Base-by-base conservation (phyloP, 2,113 vertebrate species). In the Accipiter virgatus region DNA sequence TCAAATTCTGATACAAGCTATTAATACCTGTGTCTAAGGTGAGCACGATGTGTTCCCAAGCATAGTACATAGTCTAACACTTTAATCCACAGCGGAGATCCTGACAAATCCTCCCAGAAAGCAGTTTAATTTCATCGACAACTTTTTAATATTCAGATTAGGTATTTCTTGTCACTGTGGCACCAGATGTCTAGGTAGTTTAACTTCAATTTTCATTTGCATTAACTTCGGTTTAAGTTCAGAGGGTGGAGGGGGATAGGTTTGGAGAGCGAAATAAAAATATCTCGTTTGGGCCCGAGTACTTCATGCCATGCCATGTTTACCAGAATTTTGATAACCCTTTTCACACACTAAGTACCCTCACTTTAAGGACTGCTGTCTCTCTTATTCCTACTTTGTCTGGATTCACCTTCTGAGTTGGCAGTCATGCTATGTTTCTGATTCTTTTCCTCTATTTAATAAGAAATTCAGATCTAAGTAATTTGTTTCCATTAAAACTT, bases 401-500 rank as follows among this genome's bases (percentile, higher is more conserved):
- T 78, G 18, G 38, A 58, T 68, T 82, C 25, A 32, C 26, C 34
- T 81, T 77, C 47, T 7, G 2, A 81, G 47, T 6, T 6, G 6
- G 13, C 31, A 53, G 25, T 21, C 34, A 22, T 8, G 18, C 16
- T 32, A 15, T 23, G 19, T 62, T 83, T 78, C 52, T 67, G 27
- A 67, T 62, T 45, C 40, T 75, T 90, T 81, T 32, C 12, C 38
- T 38, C 26, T 80, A 6, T 59, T 67, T 86, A 74, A 22, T 72
- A 74, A 47, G 15, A 59, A 90, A 84, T 59, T 92, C 32, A 47
- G 16, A 58, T 36, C n/a, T 22, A 85, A 93, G 66, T 29, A 20
- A 52, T 88, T 91, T 91, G n/a, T 95, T 91, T 89, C 73, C 58
- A 27, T 53, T 81, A 92, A 91, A 94, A 94, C 91, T 85, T 94